phyloP scores from a whole-genome alignment of 2,113 vertebrate species.

The Ailurus styani region DNA sequence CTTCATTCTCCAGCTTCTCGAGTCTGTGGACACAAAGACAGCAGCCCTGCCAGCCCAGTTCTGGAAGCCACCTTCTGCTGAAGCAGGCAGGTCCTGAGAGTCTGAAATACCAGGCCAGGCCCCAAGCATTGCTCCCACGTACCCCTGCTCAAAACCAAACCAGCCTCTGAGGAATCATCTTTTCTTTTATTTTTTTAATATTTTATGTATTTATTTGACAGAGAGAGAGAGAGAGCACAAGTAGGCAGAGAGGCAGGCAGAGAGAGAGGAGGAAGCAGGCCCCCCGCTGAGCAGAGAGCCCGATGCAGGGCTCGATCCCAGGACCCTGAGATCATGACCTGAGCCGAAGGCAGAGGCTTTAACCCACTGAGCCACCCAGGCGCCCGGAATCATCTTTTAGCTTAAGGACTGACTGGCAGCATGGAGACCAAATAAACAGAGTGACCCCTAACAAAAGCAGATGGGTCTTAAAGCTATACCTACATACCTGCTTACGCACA shows the following conservation, averaged over 20 bases:
- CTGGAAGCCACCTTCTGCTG: constrained; percentile 64
- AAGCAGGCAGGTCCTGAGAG: neutral
- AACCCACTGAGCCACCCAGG: too few relatives aligned
- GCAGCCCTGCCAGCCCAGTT: constrained; percentile 73
- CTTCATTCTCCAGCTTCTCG: constrained; percentile 82
- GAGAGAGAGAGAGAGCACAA: too few relatives aligned
- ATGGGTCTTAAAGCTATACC: neutral
- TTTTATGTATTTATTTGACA: too few relatives aligned
- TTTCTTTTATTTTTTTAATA: too few relatives aligned
- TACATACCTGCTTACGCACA: neutral
- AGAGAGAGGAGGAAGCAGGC: too few relatives aligned
- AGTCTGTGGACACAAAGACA: constrained; percentile 72
- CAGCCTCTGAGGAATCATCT: neutral
- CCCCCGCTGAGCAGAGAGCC: too few relatives aligned
- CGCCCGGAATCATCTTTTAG: neutral
- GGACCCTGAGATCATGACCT: too few relatives aligned
- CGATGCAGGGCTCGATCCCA: too few relatives aligned
- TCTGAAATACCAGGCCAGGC: too few relatives aligned
- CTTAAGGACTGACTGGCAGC: neutral
- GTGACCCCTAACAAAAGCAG: neutral
- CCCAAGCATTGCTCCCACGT: neutral
- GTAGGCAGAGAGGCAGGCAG: too few relatives aligned
- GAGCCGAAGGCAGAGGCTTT: too few relatives aligned
- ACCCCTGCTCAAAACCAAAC: neutral
- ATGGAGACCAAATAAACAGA: neutral